Percentiles rank a stretch among this genome's conserved stretches.
These are phyloP conservation scores for Typhlomys cinereus DNA, from an alignment of 2,113 vertebrate genomes.

Conservation along the genomic window DNA sequence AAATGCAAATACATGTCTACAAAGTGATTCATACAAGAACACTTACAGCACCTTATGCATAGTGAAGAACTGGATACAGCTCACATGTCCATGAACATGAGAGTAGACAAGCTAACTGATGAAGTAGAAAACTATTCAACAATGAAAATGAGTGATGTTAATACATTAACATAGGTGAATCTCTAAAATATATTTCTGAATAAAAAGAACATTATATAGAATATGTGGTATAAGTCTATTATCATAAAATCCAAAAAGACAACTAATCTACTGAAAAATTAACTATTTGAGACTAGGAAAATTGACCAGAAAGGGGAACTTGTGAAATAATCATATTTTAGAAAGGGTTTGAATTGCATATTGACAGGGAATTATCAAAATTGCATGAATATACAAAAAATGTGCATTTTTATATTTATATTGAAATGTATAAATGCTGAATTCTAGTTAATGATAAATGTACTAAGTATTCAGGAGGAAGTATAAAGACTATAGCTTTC, in stretches of 20 bases:
- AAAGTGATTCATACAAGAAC: background rate
- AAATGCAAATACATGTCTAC: constrained; percentile 28
- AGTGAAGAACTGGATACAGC: background rate
- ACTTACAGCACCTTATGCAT: background rate
- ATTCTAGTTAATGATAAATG: background rate
- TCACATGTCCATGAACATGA: background rate
- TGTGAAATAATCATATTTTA: background rate
- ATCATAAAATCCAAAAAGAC: background rate
- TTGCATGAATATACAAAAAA: background rate
- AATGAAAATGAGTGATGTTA: background rate
- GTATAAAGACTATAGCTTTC: background rate
- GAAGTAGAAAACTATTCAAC: background rate
- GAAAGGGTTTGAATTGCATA: background rate
- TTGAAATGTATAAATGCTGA: background rate
- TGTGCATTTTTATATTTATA: background rate
- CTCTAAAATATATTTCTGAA: background rate
- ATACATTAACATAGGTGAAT: background rate
- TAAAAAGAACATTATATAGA: background rate
- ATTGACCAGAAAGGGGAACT: background rate
- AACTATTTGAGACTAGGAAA: background rate
- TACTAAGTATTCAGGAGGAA: background rate
- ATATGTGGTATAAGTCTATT: background rate
- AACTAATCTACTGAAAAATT: background rate
- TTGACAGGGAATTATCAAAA: background rate
- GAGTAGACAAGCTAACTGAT: background rate